Conservation (phyloP, 2,113 vertebrate genomes). For the Megalops atlanticus region DNA sequence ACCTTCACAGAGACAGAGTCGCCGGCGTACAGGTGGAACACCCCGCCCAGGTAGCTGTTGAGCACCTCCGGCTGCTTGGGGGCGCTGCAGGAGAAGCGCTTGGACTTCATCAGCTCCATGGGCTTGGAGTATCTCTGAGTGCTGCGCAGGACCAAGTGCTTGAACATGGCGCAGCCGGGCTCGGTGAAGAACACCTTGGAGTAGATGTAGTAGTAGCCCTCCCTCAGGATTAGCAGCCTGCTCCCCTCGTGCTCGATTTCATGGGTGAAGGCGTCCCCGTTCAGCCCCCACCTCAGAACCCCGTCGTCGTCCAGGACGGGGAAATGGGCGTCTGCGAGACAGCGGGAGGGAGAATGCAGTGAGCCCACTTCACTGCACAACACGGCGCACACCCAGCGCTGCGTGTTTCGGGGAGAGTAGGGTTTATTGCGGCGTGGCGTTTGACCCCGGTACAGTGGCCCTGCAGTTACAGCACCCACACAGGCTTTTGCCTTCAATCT, state of each 20-base stretch:
- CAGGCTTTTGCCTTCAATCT: no score
- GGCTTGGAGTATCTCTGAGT: constrained; percentile 37
- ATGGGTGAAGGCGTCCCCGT: constrained; percentile 19
- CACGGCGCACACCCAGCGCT: no score
- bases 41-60: constrained; percentile 66
- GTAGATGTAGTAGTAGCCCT: constrained; percentile 67
- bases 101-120: constrained; percentile 58
- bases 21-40: constrained; percentile 45
- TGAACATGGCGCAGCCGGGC: constrained; percentile 40
- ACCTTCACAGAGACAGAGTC: constrained; percentile 59
- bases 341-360: no score
- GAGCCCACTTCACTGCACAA: not conserved
- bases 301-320: not conserved
- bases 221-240: constrained; percentile 38
- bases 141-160: constrained; percentile 54
- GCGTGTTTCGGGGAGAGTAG: no score
- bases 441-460: no score
- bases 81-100: constrained; percentile 46
- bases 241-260: constrained; percentile 47
- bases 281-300: not conserved
- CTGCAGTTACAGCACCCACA: no score
- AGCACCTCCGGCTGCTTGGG: not conserved
- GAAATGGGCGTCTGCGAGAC: not conserved
- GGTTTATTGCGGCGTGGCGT: no score
- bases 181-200: constrained; percentile 57